Conservation (phyloP, 2,797 vertebrate genomes). For the Nyctibius grandis region DNA sequence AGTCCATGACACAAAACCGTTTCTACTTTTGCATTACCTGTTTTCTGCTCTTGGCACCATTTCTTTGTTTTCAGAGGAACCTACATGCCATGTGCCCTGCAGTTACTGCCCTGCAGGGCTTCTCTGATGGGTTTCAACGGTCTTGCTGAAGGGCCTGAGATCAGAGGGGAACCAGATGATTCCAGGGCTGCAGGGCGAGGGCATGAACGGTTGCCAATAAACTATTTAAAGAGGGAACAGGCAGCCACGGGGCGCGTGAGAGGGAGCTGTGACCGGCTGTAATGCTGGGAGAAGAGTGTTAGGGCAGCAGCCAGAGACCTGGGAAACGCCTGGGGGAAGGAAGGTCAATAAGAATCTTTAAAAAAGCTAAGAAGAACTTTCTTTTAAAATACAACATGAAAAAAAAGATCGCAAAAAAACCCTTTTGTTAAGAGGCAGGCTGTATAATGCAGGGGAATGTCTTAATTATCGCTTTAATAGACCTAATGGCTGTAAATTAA, state of each 20-base stretch:
- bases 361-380: neutral
- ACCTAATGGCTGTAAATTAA: neutral
- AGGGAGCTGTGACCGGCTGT: neutral
- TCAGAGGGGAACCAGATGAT: neutral
- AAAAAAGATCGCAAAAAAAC: fast-evolving
- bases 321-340: neutral
- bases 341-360: neutral
- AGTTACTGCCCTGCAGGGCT: neutral
- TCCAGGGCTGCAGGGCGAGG: neutral
- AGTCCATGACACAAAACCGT: neutral
- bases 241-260: neutral
- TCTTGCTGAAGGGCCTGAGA: neutral
- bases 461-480: neutral
- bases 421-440: neutral
- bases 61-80: neutral
- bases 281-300: fast-evolving
- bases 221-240: neutral
- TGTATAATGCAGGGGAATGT: neutral
- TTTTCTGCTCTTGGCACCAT: neutral
- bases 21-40: neutral
- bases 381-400: neutral
- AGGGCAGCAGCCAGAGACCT: neutral
- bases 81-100: neutral
- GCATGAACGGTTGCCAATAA: fast-evolving
- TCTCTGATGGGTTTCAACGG: neutral